These are phyloP conservation scores for Martes martes DNA, from an alignment of 2,113 vertebrate genomes.

Conservation along the genomic window DNA sequence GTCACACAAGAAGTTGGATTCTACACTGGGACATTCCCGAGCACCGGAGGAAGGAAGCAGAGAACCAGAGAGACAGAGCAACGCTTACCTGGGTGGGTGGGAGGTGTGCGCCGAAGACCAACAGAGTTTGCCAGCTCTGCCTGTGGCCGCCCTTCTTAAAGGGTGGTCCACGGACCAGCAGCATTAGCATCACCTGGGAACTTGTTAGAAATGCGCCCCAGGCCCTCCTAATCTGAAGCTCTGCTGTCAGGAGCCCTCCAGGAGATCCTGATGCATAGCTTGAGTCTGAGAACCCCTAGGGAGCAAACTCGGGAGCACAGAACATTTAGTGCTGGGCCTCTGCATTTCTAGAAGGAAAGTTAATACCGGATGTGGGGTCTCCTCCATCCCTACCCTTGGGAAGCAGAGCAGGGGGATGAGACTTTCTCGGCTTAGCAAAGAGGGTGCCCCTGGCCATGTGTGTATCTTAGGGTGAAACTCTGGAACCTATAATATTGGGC, in stretches of 20 bases:
- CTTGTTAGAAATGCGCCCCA: neutral
- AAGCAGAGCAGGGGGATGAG: neutral
- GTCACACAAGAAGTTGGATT: neutral
- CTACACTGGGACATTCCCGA: neutral
- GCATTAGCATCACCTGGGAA: neutral
- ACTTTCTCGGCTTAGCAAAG: neutral
- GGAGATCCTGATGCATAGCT: neutral
- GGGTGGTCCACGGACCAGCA: rapidly evolving
- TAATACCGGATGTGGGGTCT: neutral
- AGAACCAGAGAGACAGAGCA: rapidly evolving
- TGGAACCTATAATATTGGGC: neutral
- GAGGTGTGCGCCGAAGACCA: too few species aligned
- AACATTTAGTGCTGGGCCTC: neutral
- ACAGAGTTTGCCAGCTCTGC: neutral
- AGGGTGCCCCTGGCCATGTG: rapidly evolving
- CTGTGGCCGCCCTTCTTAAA: neutral
- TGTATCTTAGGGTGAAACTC: neutral
- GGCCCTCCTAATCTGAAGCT: neutral
- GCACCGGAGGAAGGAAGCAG: neutral
- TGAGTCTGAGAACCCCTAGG: neutral
- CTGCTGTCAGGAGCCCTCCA: neutral
- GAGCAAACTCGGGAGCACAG: neutral
- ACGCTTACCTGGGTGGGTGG: neutral
- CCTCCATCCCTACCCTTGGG: neutral
- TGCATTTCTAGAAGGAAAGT: neutral